Evolutionary conservation across 2,888 invertebrate genomes (phyloP), one percentile per base, ranked within the genome.

Genomic region (Clivina fossor): DNA sequence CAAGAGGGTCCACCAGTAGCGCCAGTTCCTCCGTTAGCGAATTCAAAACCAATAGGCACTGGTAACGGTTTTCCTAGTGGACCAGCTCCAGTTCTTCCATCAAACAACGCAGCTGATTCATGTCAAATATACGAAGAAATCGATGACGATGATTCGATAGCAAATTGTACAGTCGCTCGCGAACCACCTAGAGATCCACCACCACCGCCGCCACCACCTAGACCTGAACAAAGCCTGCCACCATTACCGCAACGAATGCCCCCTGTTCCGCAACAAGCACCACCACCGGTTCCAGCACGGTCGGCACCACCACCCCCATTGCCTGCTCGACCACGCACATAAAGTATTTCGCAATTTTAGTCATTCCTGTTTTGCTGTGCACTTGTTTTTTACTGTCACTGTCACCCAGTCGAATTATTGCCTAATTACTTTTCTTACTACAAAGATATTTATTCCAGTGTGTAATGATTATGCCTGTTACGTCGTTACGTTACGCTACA

Each of bases 141-240:
- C 38, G 75, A 71, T 51, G 80, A 80, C 61, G 75, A 71, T 60
- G 19, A 11, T 20, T 3, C 7, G 13, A 64, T 69, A 58, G 65
- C 71, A 19, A 71, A 69, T 64, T 64, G 64, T 16, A 76, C 80
- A 26, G 78, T 78, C 63, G 77, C 84, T 61, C 78, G 83, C 60
- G 83, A 83, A 8, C 83, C 83, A 20, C 82, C 84, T 61, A 78
- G 83, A 61, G 83, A 83, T 8, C 83, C 83, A 33, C 83, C 70
- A 40, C 83, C 78, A 35, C 83, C 70, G 37, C 83, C 78, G 40
- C 77, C 75, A 28, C 76, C 71, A 44, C 70, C 64, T 60, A 77
- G 74, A 62, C 76, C 80, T 0, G 78, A 79, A 30, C 76, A 81
- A 4, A 78, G 80, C 13, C 77, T 81, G 15, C 83, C 84, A 1